Base-by-base conservation (phyloP, 1,140 invertebrate species). In the Ditylenchus dipsaci region DNA sequence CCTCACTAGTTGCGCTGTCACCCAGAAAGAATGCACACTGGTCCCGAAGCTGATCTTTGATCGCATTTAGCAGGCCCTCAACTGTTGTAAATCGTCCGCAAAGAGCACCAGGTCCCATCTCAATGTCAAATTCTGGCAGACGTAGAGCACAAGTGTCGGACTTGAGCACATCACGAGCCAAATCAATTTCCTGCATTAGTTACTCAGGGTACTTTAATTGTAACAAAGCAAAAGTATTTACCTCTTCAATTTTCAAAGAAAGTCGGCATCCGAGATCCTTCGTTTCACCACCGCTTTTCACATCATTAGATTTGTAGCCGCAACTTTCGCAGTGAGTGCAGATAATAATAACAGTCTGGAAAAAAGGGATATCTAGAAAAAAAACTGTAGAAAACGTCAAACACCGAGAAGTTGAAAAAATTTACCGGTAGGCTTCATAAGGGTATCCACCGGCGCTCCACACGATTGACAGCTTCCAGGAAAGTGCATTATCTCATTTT, bases 281-380 rank as follows among this genome's bases (percentile, higher is more conserved):
- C 49, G 97, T 90, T 0, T 93, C 93, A 62, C 89, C 87, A 0
- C 93, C 93, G 30, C 91, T 90, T 85, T 98, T 98, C 0, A 98
- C 92, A 85, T 96, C 93, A 83, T 91, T 96, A 1, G 92, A 93
- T 79, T 89, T 87, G 81, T 90, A 87, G 0, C 94, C 95, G 85
- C 95, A 99, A 1, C 76, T 76, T 19, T 95, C 93, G 84, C 95
- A 99, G 0, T 84, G 87, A 0, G 91, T 95, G 1, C 93, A 92
- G 95, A 98, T 98, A 57, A 98, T 93, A 0, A 98, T 88, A 0
- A 88, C 91, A 85, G 97, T 91, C 84, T 97, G 96, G 83, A 97
- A 97, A 84, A 93, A 89, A 1, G 94, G 94, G 81, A 97, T 95
- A 65, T 91, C 89, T 91, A n/a, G 73, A 57, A 73, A 78, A 63